Base-by-base conservation (phyloP, 64 coral and sea anemone genomes). In the Montipora foliosa region DNA sequence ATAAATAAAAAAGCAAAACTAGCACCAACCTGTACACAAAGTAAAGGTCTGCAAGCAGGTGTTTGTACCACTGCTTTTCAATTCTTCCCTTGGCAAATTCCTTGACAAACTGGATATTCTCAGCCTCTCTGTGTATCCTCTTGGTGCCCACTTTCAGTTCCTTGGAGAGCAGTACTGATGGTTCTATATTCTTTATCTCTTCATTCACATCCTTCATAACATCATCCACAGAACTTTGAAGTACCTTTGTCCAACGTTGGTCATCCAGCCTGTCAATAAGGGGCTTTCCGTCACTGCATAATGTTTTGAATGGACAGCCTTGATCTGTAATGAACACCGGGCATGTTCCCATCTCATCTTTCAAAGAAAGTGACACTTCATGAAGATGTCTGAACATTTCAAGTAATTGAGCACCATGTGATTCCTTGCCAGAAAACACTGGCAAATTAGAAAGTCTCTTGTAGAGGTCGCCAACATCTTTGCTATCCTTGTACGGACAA, bases 231-330 rank as follows among this genome's bases (percentile, higher is more conserved):
- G 94, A 78, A 13, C 48, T 79, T 87, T 96, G 77, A 0, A 93
- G 53, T 25, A 96, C 89, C 89, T 96, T 82, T 3, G 91, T 98
- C 91, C 97, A 96, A 44, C 91, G 80, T 61, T 77, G 73, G 48
- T 87, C 84, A 73, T 98, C 94, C 11, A 98, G 60, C 78, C 94
- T 94, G 60, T 91, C 97, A 88, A 98, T 25, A 64, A 98, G 79
- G 16, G 92, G 97, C 61, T 95, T 93, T 82, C 97, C 97, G 79
- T 98, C 97, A 89, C 97, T 98, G 58, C 97, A 98, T 69, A 98
- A 75, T 13, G 97, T 98, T 79, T 96, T 98, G 61, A 98, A 98
- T 77, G 97, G 97, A 78, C 97, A 98, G 48, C 97, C 94, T 68
- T 91, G 79, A 70, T 92, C 79, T 16, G 81, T 93, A 8, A 53